Evolutionary conservation across 2,113 vertebrate species (phyloP).

Genomic region (Andinoacara biseriatus): DNA sequence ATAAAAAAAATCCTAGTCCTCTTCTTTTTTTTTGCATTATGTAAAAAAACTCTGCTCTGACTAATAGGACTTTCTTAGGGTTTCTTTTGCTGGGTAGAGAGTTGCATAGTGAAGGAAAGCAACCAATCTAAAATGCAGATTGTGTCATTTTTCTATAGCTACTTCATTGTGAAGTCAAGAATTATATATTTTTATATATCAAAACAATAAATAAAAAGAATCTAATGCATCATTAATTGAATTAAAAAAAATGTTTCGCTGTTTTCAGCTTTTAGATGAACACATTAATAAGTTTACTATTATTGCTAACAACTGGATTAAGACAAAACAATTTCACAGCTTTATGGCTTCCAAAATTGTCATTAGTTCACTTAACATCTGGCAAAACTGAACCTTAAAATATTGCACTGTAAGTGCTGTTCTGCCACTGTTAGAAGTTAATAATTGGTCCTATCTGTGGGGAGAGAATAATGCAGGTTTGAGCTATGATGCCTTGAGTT

Average conservation of each 20-base stretch:
- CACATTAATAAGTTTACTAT: background rate
- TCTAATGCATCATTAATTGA: background rate
- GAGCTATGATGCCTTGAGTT: slow-evolving; percentile 52
- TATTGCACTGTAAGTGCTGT: background rate
- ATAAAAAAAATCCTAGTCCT: no score
- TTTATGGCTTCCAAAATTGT: background rate
- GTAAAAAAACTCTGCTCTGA: no score
- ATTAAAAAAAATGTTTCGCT: background rate
- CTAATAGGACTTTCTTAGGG: fast-evolving
- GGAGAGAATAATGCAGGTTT: slow-evolving; percentile 12
- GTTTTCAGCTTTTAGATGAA: background rate
- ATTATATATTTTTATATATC: background rate
- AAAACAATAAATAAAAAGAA: background rate
- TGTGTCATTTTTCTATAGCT: no score
- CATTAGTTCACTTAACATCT: background rate
- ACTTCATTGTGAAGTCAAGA: background rate
- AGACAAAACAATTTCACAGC: background rate
- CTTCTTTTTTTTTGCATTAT: no score
- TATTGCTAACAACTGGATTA: background rate
- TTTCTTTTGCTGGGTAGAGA: background rate
- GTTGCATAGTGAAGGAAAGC: background rate
- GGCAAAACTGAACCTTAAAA: background rate
- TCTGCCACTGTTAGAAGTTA: slow-evolving; percentile 13
- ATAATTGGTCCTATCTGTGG: slow-evolving; percentile 27
- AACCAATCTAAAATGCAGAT: no score